Evolutionary conservation across 2,797 vertebrate genomes (phyloP), one percentile per base, ranked within the genome.

Genomic region (Tenualosa thibaudeaui): DNA sequence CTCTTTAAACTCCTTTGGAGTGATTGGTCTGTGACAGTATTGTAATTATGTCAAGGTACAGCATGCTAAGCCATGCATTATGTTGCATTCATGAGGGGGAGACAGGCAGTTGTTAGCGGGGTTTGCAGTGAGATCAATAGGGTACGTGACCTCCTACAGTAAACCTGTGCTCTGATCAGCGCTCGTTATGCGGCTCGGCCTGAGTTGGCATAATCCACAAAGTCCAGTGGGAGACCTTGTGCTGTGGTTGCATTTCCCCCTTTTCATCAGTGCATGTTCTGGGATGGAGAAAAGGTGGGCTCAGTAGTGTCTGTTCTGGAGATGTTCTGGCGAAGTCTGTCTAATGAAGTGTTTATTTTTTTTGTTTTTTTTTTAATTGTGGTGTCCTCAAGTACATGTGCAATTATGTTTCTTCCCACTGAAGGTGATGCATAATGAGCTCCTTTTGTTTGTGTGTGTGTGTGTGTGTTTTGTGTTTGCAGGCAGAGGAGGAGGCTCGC

Each of bases 401-500:
- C 31, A 31, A 31, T 31, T 31, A 31, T 31, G 31, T 31, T 31
- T 31, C 31, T 31, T 31, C 1, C 31, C 46, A 50, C n/a, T 22
- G 58, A 19, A 22, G 60, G 50, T 54, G 40, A 68, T 81, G 2
- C 68, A 15, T 31, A 58, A 75, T 71, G 60, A 82, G 7, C 40
- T n/a, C 13, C 82, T 5, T 84, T 24, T 71, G 60, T 83, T 26
- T 75, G 68, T 15, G 26, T 53, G 9, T 78, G 54, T 75, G 40
- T 86, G 43, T 82, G 13, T 43, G 2, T 84, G 85, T 7, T 84
- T 9, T 90, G 24, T 65, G 17, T 4, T 49, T 68, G 0, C 84
- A 99, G 98, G 98, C 98, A 5, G 98, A 99, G 81, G 97, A 99
- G 89, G 98, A 99, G 82, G 97, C 98, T 40, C 97, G 98, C 13